Conservation (phyloP, 2,797 vertebrate species). For the Aplochiton taeniatus region DNA sequence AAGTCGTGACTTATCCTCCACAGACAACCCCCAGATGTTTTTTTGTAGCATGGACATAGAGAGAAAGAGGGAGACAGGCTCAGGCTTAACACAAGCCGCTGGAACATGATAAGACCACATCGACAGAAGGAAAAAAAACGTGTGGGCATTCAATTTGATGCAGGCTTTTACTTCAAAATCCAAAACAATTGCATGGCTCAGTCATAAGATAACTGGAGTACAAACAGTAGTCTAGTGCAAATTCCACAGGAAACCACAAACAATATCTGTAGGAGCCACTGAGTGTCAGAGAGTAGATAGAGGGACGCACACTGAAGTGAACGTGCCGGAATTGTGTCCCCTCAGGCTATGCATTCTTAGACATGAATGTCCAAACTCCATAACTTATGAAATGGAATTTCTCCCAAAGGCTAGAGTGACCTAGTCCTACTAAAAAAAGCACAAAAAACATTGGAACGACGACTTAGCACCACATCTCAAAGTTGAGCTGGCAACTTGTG, state of each 20-base stretch:
- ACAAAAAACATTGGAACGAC: constrained; percentile 50
- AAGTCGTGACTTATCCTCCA: background rate
- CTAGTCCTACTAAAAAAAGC: constrained; percentile 40
- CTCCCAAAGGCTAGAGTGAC: constrained; percentile 55
- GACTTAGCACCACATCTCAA: constrained; percentile 52
- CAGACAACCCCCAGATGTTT: too few species aligned
- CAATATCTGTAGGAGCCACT: constrained; percentile 5
- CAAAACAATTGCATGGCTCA: too few species aligned
- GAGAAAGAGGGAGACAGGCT: background rate
- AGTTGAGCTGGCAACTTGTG: constrained; percentile 41
- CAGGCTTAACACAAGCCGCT: too few species aligned
- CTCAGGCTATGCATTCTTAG: constrained; percentile 16
- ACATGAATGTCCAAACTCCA: too few species aligned
- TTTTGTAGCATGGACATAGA: background rate
- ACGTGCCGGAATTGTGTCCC: constrained; percentile 14
- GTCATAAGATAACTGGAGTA: constrained; percentile 25
- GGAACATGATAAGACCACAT: too few species aligned
- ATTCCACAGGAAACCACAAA: constrained; percentile 6
- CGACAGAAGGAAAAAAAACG: too few species aligned
- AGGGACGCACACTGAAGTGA: background rate
- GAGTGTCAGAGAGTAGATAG: constrained; percentile 35
- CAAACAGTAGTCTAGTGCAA: constrained; percentile 17
- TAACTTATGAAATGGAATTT: constrained; percentile 60
- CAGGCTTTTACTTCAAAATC: too few species aligned
- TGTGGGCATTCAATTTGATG: too few species aligned